phyloP scores from a whole-genome alignment of 2,113 vertebrate species.

The Otis tarda region DNA sequence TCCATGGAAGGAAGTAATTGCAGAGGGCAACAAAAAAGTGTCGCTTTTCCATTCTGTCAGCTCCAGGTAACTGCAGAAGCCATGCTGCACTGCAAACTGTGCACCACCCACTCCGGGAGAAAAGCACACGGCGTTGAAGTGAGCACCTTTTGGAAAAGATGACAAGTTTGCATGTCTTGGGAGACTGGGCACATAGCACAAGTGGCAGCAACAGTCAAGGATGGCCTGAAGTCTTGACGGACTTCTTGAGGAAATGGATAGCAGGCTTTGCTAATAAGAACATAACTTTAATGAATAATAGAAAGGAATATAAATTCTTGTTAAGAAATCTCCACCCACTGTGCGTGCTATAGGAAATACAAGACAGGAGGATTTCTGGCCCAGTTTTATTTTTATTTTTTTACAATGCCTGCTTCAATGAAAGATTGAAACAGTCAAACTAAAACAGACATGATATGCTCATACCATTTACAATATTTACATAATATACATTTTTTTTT shows the following conservation, averaged over 20 bases:
- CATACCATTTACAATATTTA: constrained; percentile 53
- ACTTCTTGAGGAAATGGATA: neutral
- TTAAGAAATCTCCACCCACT: neutral
- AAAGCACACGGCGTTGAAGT: neutral
- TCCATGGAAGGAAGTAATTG: no score
- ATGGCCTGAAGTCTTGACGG: neutral
- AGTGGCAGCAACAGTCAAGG: neutral
- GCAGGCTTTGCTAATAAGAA: neutral
- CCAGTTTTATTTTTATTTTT: constrained; percentile 28
- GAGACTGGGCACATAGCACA: neutral
- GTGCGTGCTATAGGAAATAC: neutral
- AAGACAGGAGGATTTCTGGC: neutral
- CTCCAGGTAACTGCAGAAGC: neutral
- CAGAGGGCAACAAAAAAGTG: neutral
- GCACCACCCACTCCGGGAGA: fast-evolving
- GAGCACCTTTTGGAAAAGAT: neutral
- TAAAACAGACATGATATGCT: constrained; percentile 17
- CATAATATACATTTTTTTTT: constrained; percentile 41
- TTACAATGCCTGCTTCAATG: constrained; percentile 44
- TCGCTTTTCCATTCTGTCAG: neutral
- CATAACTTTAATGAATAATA: neutral
- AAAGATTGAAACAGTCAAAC: constrained; percentile 61
- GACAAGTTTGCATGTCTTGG: neutral
- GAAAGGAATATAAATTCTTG: neutral
- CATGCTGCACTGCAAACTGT: fast-evolving